Base-by-base conservation (phyloP, 2,888 invertebrate genomes). In the Drosophila recens region DNA sequence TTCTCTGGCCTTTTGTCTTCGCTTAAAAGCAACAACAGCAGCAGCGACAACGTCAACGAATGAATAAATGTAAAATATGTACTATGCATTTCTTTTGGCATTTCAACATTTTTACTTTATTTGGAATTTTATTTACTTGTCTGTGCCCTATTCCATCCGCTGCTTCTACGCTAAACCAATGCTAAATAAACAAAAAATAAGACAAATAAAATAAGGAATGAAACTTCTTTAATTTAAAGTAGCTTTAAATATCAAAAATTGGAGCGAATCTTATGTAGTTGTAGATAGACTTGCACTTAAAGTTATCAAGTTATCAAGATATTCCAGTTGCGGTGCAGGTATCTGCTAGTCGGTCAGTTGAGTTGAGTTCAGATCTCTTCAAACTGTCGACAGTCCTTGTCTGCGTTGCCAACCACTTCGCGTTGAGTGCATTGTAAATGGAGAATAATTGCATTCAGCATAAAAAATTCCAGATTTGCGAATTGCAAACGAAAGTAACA, bases 51-150 rank as follows among this genome's bases (percentile, higher is more conserved):
- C 67, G 51, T 57, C 82, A 71, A 72, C 79, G 77, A 87, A 82
- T 82, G 88, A 84, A 85, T 85, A 87, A 84, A 87, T 84, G 84
- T 86, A 87, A 84, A 87, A 85, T 87, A 87, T 87, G 86, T 87
- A 80, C 74, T 73, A 79, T 76, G 87, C 89, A 89, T 88, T 86
- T 86, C 89, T 88, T 88, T 88, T 87, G 80, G 87, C 79, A 83
- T 87, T 82, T 89, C 80, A 77, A 79, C 81, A 84, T 82, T 77
- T 81, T 79, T 82, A 81, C 75, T 76, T 83, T 75, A 72, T 80
- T 81, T 79, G 63, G 67, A 72, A 79, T 85, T 85, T 87, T 85
- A 82, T 87, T 85, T 76, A 79, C 79, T 82, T 82, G 83, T 80
- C 73, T 73, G 51, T 70, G 54, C 54, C 54, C 67, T 58, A 51